A percentile compares a stretch with the other conserved stretches of the same genome.
These are phyloP conservation scores for Ahaetulla prasina DNA, from an alignment of 2,113 vertebrate genomes.

Conservation along the genomic window DNA sequence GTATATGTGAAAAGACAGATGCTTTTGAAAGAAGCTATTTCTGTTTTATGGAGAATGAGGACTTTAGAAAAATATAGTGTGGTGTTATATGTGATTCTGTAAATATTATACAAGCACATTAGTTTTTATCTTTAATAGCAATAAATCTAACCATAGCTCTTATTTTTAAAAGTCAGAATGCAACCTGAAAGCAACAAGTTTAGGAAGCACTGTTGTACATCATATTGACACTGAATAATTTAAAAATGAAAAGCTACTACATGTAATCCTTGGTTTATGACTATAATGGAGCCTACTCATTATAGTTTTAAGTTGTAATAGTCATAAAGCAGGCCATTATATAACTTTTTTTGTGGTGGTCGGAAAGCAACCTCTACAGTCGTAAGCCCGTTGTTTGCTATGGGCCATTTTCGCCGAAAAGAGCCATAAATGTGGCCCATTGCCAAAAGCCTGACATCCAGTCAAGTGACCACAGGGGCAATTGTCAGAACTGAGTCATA, in stretches of 20 bases:
- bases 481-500: neutral
- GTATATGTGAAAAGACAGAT: neutral
- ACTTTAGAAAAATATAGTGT: neutral
- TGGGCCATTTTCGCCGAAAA: neutral
- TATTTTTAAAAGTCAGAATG: neutral
- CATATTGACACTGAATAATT: neutral
- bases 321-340: neutral
- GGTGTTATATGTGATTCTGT: neutral
- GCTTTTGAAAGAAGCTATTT: neutral
- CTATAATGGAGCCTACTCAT: neutral
- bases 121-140: neutral
- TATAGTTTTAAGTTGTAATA: neutral
- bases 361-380: neutral
- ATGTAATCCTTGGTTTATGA: neutral
- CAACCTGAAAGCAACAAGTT: neutral
- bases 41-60: neutral
- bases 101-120: neutral
- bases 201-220: neutral
- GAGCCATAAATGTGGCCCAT: neutral
- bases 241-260: neutral
- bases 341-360: neutral
- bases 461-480: neutral
- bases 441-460: neutral
- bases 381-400: neutral
- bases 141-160: neutral